These are phyloP conservation scores for Euplagia quadripunctaria DNA, from an alignment of 2,888 invertebrate species.

Conservation along the genomic window DNA sequence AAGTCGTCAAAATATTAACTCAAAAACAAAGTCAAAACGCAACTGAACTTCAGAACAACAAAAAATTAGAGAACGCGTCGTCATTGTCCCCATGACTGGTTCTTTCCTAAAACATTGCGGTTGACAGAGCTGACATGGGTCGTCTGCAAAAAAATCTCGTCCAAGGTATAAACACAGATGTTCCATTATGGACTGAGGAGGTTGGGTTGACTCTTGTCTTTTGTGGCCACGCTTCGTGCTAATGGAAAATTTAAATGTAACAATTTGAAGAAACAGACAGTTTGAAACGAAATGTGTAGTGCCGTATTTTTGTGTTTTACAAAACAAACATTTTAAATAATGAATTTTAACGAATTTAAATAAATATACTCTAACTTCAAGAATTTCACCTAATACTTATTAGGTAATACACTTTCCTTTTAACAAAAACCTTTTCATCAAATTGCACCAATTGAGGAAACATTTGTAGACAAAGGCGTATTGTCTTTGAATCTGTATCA, in stretches of 20 bases:
- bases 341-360: too few relatives aligned
- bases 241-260: conserved; percentile 45
- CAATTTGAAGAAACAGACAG: conserved; percentile 18
- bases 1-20: too few relatives aligned
- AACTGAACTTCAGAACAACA: conserved; percentile 16
- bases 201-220: conserved; percentile 54
- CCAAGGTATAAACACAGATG: conserved; percentile 49
- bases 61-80: conserved; percentile 9
- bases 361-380: too few relatives aligned
- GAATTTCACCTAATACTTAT: too few relatives aligned
- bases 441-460: too few relatives aligned
- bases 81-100: conserved; percentile 28
- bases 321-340: too few relatives aligned
- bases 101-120: conserved; percentile 32
- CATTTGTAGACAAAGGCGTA: too few relatives aligned
- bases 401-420: too few relatives aligned
- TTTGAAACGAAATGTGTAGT: conserved; percentile 9
- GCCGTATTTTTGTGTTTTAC: too few relatives aligned
- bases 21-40: conserved; percentile 6
- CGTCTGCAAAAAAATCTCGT: conserved; percentile 43
- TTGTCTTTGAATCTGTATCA: too few relatives aligned
- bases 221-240: conserved; percentile 42
- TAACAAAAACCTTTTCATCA: too few relatives aligned
- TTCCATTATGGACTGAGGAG: conserved; percentile 53
- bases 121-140: conserved; percentile 56